Evolutionary conservation across 2,888 invertebrate genomes (phyloP).

Genomic region (Drosophila neutralis): DNA sequence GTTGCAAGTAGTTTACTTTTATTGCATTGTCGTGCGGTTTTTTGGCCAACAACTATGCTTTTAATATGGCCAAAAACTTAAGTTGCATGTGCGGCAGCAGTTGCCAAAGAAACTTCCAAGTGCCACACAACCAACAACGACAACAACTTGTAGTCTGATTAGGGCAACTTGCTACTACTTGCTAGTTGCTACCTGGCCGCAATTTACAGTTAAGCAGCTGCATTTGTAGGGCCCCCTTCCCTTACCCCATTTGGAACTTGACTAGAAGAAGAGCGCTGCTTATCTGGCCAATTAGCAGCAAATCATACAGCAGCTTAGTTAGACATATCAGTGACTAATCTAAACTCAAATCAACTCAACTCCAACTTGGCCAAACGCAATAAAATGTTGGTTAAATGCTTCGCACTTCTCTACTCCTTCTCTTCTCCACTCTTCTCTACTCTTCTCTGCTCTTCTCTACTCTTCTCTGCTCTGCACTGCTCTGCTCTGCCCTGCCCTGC

Average conservation of each 20-base stretch:
- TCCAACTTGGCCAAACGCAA: not conserved
- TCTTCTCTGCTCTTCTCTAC: not conserved
- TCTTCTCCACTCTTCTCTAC: not conserved
- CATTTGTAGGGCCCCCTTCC: constrained; percentile 4
- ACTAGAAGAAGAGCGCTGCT: constrained; percentile 32
- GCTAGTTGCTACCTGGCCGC: constrained; percentile 31
- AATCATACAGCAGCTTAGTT: constrained; percentile 33
- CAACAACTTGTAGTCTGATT: constrained; percentile 17
- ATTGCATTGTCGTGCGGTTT: constrained; percentile 75
- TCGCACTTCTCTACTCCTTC: not conserved
- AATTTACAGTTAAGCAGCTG: constrained; percentile 19
- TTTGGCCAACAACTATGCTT: constrained; percentile 54
- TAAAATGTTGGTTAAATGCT: constrained; percentile 33
- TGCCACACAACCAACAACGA: constrained; percentile 13
- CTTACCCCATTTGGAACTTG: constrained; percentile 16
- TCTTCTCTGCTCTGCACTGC: fast-evolving
- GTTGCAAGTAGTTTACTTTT: constrained; percentile 68
- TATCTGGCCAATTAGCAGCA: constrained; percentile 52
- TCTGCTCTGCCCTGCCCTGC: not conserved
- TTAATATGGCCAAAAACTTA: constrained; percentile 42
- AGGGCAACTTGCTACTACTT: constrained; percentile 4
- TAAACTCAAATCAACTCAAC: not conserved
- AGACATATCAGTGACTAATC: constrained; percentile 24
- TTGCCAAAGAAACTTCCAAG: constrained; percentile 38
- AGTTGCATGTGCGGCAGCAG: constrained; percentile 28